These are phyloP conservation scores for Leptonema lineaticorne DNA, from an alignment of 1,140 invertebrate species.

Conservation along the genomic window DNA sequence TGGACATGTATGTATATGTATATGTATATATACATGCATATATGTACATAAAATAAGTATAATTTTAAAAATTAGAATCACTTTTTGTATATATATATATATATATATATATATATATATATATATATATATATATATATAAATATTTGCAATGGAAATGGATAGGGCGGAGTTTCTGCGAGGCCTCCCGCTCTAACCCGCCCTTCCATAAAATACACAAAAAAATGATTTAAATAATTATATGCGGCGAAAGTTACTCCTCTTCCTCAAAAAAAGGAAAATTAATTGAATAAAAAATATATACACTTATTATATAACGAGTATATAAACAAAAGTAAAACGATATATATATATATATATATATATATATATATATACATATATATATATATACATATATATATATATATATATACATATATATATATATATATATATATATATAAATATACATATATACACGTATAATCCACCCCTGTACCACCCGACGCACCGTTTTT, in stretches of 20 bases:
- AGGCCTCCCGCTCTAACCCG: slow-evolving; percentile 10
- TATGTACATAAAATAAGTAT: background rate
- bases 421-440: slow-evolving; percentile 10
- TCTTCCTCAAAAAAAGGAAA: background rate
- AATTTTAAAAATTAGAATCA: too few relatives aligned
- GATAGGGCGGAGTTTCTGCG: too few relatives aligned
- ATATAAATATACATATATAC: slow-evolving; percentile 21
- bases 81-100: background rate
- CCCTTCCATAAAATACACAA: background rate
- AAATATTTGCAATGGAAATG: background rate
- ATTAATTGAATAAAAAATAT: background rate
- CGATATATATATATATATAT: background rate
- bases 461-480: too few relatives aligned
- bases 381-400: background rate
- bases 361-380: background rate
- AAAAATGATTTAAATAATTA: slow-evolving; percentile 3
- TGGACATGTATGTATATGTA: background rate
- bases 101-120: background rate
- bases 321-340: background rate
- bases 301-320: background rate
- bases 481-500: too few relatives aligned
- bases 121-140: background rate
- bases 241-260: too few relatives aligned
- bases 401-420: background rate
- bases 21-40: background rate